Evolutionary conservation across 2,113 vertebrate species (phyloP).

Genomic region (Castor canadensis): DNA sequence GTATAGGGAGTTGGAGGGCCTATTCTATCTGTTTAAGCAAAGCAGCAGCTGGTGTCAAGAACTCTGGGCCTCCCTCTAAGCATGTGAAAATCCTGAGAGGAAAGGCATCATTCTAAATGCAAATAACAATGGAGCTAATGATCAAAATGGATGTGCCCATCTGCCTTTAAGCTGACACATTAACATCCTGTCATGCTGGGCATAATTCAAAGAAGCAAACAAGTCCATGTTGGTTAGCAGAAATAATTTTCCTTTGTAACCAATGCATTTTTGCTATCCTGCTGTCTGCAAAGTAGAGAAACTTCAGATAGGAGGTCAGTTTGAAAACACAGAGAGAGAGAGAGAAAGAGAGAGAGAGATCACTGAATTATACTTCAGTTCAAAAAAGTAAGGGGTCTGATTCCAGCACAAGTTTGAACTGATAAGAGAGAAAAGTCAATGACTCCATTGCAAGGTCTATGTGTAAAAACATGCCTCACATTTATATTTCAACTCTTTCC

Average conservation of each 20-base stretch:
- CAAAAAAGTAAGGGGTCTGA: neutral
- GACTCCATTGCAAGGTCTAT: neutral
- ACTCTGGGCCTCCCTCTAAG: neutral
- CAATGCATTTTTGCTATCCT: neutral
- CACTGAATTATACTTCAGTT: neutral
- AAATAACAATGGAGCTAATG: conserved; percentile 6
- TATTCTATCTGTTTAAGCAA: conserved; percentile 20
- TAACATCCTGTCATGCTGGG: neutral
- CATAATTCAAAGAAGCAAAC: conserved; percentile 28
- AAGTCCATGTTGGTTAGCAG: neutral
- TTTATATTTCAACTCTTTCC: neutral
- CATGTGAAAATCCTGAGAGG: conserved; percentile 22
- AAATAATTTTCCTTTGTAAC: neutral
- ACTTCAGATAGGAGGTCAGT: neutral
- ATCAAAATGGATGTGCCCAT: conserved; percentile 27
- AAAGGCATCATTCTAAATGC: neutral
- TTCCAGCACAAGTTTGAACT: neutral
- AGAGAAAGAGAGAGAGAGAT: too few relatives aligned
- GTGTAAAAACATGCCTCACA: neutral
- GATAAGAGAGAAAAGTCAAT: neutral
- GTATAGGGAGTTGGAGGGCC: neutral
- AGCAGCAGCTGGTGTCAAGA: conserved; percentile 47
- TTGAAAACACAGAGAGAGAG: neutral
- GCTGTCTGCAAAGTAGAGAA: neutral
- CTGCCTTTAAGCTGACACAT: conserved; percentile 29